These are phyloP conservation scores for Hyperopisus bebe DNA, from an alignment of 2,113 vertebrate species.

Conservation along the genomic window DNA sequence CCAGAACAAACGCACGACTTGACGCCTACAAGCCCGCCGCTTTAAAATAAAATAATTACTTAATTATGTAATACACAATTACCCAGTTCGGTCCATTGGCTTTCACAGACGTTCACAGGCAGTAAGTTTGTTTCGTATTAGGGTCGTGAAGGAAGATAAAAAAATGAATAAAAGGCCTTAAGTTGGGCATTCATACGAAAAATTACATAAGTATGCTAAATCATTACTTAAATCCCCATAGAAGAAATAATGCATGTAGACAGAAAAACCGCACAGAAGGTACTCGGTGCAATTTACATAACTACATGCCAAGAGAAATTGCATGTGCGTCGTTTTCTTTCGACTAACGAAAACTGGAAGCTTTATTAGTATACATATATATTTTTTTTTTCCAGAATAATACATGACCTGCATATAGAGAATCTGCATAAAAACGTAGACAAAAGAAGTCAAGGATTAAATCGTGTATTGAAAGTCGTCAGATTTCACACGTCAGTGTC, in stretches of 20 bases:
- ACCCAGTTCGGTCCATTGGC: background rate
- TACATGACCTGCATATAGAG: background rate
- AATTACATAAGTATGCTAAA: background rate
- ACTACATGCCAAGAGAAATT: background rate
- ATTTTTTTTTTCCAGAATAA: background rate
- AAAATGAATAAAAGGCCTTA: background rate
- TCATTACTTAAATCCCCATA: background rate
- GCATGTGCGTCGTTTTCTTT: background rate
- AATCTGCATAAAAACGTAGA: background rate
- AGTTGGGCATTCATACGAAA: background rate
- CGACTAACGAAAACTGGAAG: background rate
- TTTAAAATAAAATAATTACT: background rate
- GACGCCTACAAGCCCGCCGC: background rate
- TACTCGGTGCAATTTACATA: background rate
- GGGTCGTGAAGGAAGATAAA: background rate
- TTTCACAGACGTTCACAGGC: background rate
- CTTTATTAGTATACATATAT: background rate
- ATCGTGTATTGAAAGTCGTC: background rate
- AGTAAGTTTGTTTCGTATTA: background rate
- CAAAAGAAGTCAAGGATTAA: background rate
- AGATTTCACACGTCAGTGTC: background rate
- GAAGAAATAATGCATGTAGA: background rate
- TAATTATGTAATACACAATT: background rate
- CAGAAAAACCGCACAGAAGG: background rate
- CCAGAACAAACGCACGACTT: background rate